Base-by-base conservation (phyloP, 1,140 invertebrate species). In the Halictus rubicundus region DNA sequence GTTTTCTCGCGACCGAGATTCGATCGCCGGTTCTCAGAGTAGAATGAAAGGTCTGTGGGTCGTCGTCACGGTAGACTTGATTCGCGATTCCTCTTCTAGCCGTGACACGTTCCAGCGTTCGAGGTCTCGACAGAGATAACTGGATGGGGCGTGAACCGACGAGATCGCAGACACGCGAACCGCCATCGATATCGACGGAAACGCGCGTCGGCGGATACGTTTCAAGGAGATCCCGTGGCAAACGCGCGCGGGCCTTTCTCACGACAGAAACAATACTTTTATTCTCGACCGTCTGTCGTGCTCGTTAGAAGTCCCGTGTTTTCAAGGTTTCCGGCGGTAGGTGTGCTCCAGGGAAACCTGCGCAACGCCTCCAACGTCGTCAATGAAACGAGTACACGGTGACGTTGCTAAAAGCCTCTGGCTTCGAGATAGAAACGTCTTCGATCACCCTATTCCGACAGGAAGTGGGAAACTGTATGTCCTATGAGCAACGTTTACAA, bases 181-280 rank as follows among this genome's bases (percentile, higher is more conserved):
- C 54, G 69, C 54, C 54, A 70, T 82, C n/a, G 19, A n/a, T n/a
- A 57, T 57, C 54, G 9, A 57, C 54, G 54, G 54, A 57, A 57
- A 57, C 54, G 54, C 5, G 49, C 49, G 49, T 21, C 49, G 16
- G 49, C 21, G 49, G 16, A 21, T 54, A n/a, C 19, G 8, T 57
- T 21, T 9, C 54, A 57, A 57, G 54, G 54, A n/a, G n/a, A 57
- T 57, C 19, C 8, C 21, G 21, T 76, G 32, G 32, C 32, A 5
- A 32, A 32, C 32, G 32, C 32, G 32, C 32, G 32, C 32, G 32
- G 66, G 79, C 87, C 89, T 89, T 90, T 91, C 89, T 91, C 88
- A 90, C 88, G 85, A 87, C 80, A 87, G 86, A 88, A 78, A 83
- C 83, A 83, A 84, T 81, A 80, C 84, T 87, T 89, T 81, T 52